Base-by-base conservation (phyloP, 1,140 invertebrate species). In the Melipona quadrifasciata region DNA sequence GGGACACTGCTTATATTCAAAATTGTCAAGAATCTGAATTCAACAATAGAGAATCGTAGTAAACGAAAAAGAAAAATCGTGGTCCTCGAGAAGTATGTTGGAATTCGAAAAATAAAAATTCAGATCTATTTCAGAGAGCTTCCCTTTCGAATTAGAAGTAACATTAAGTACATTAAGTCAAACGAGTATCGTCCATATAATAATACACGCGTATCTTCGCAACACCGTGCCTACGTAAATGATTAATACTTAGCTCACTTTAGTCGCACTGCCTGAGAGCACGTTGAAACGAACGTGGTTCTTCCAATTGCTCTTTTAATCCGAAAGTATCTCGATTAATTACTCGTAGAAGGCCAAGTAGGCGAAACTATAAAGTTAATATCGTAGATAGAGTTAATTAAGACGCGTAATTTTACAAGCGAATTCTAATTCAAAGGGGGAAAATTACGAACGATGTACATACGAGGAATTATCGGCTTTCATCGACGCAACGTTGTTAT, bases 251-350 rank as follows among this genome's bases (percentile, higher is more conserved):
- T 73, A 74, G 39, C 19, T 74, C 57, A 65, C 39, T 51, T 80
- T 80, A 80, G 79, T 73, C 55, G 80, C 80, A 74, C 80, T 81
- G 80, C 70, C 80, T 53, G 31, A 34, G 57, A 81, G 79, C 11
- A 39, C 1, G 64, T 64, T 16, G 39, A 12, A 64, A 16, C 24
- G 24, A 27, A 53, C 64, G 11, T 19, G 53, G 39, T 24, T 34
- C 39, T 39, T 70, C 6, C 21, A 72, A 12, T 58, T 19, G 16
- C 78, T 61, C 75, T 3, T 24, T 55, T 79, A 55, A 79, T 68
- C 24, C 61, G 80, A 81, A 81, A 81, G 80, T 81, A 81, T 74
- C 47, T 80, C 53, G 64, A 39, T 1, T 80, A 80, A 80, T 34
- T 68, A 68, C n/a, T 31, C 24, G 55, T 71, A 61, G 31, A 51